A percentile compares a stretch with the other conserved stretches of the same genome.
phyloP scores from a whole-genome alignment of 2,113 vertebrate genomes.

The Passer domesticus region DNA sequence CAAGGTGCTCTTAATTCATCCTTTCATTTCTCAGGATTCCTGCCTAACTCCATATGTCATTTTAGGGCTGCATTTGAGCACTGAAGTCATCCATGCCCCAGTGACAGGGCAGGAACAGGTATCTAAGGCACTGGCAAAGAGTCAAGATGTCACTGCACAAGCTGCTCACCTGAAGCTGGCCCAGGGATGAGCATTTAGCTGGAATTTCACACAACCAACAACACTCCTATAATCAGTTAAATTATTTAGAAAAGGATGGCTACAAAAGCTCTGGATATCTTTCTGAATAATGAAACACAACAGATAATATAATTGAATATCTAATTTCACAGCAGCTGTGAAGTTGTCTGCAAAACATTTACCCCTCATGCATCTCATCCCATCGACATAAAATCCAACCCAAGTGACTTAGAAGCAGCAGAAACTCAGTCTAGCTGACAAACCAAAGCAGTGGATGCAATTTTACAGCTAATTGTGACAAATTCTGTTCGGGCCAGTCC shows the following conservation, averaged over 20 bases:
- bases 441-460: background rate
- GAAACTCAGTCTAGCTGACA: background rate
- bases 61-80: background rate
- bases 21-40: background rate
- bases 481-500: background rate
- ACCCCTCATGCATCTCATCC: background rate
- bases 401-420: background rate
- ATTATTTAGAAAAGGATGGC: background rate
- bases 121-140: background rate
- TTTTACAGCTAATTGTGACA: background rate
- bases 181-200: background rate
- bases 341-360: background rate
- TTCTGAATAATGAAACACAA: background rate
- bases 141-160: background rate
- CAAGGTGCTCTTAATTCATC: background rate
- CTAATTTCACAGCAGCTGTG: background rate
- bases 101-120: background rate
- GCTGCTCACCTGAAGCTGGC: background rate
- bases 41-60: background rate
- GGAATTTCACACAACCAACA: background rate
- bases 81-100: background rate
- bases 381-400: background rate
- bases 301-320: background rate
- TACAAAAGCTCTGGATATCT: background rate
- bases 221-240: background rate